A percentile compares a stretch with the other conserved stretches of the same genome.
Evolutionary conservation across 2,113 vertebrate genomes (phyloP).

Genomic region (Coracopsis vasa): DNA sequence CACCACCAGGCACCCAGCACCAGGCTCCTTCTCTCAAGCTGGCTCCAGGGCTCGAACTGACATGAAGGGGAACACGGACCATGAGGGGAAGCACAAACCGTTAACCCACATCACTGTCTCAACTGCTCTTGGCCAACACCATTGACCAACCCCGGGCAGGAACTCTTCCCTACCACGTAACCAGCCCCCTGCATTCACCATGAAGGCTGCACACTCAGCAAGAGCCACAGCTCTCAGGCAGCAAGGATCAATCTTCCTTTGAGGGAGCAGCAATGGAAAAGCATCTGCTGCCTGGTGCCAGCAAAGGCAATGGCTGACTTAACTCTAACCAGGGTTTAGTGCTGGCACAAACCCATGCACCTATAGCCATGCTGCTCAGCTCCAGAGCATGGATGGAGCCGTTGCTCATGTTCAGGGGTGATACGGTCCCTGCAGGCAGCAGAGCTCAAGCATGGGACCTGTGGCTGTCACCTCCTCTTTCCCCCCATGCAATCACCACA

Average conservation of each 20-base stretch:
- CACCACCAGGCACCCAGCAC: not conserved
- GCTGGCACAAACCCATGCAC: not conserved
- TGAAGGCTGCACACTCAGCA: not conserved
- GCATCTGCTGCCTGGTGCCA: not conserved
- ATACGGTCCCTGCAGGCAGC: not conserved
- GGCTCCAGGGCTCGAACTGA: not conserved
- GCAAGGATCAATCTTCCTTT: rapidly evolving
- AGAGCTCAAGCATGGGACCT: rapidly evolving
- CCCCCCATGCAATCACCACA: not conserved
- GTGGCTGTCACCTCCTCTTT: not conserved
- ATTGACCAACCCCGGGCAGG: rapidly evolving
- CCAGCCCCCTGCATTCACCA: rapidly evolving
- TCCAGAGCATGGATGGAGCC: rapidly evolving
- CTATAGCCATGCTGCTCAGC: rapidly evolving
- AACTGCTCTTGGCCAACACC: not conserved
- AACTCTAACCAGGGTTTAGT: not conserved
- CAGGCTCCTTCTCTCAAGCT: not conserved
- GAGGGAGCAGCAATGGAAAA: rapidly evolving
- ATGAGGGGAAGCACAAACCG: rapidly evolving
- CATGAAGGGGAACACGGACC: not conserved
- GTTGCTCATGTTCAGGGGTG: rapidly evolving
- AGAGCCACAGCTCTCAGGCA: not conserved
- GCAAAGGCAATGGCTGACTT: rapidly evolving
- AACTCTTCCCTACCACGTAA: not conserved
- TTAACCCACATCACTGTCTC: not conserved